These are phyloP conservation scores for Carollia perspicillata DNA, from an alignment of 2,113 vertebrate genomes.

Conservation along the genomic window DNA sequence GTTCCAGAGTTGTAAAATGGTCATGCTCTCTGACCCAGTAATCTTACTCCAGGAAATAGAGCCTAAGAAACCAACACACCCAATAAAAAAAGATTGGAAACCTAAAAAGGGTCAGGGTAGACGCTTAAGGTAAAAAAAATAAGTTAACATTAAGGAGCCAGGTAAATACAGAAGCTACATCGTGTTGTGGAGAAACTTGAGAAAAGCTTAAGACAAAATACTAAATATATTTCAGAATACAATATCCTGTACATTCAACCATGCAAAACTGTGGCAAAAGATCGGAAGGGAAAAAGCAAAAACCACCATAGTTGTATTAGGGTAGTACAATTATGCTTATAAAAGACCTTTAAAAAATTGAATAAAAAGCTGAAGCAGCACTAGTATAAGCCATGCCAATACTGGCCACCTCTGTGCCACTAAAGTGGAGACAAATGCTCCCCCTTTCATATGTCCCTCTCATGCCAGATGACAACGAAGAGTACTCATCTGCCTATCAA, in stretches of 20 bases:
- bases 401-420: not conserved
- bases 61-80: not conserved
- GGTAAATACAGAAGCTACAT: not conserved
- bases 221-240: not conserved
- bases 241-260: not conserved
- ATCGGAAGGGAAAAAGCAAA: not conserved
- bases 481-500: not conserved
- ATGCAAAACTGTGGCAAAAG: not conserved
- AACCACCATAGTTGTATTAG: not conserved
- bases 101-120: not conserved
- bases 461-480: not conserved
- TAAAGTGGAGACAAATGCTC: not conserved
- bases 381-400: not conserved
- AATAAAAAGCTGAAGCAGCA: not conserved
- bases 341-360: not conserved
- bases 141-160: not conserved
- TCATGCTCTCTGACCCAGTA: not conserved
- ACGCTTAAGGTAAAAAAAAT: not conserved
- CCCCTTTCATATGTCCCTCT: not conserved
- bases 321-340: not conserved
- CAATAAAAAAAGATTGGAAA: not conserved
- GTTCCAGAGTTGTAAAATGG: not conserved
- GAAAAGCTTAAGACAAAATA: not conserved
- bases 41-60: conserved; percentile 29
- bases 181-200: not conserved